phyloP scores from a whole-genome alignment of 2,888 invertebrate genomes.

The Plemyria rubiginata region DNA sequence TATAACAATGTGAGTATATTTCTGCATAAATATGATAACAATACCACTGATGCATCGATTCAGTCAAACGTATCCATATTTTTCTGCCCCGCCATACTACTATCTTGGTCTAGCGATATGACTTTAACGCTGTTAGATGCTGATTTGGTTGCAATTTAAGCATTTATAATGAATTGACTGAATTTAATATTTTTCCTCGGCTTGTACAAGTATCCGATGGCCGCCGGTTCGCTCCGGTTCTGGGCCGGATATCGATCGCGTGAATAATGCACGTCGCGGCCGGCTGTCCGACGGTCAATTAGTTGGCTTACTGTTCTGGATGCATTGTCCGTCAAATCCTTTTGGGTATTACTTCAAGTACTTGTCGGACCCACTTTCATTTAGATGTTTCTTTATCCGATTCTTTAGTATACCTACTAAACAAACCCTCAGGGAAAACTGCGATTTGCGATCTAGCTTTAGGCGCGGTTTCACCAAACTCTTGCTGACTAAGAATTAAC shows the following conservation, averaged over 20 bases:
- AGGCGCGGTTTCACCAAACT: too few species aligned
- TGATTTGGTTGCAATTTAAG: neutral
- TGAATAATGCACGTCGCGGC: slow-evolving; percentile 50
- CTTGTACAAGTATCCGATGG: slow-evolving; percentile 2
- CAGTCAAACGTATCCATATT: too few species aligned
- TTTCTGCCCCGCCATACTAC: too few species aligned
- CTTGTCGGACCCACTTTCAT: slow-evolving; percentile 9
- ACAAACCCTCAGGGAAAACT: too few species aligned
- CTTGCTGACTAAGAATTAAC: too few species aligned
- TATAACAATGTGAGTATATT: neutral
- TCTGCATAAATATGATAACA: neutral
- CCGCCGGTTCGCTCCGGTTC: slow-evolving; percentile 6
- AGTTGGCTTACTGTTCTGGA: slow-evolving; percentile 35
- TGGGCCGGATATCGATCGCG: slow-evolving; percentile 40
- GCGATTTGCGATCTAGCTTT: too few species aligned
- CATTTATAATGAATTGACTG: neutral
- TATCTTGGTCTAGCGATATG: neutral
- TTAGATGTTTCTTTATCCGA: slow-evolving; percentile 2
- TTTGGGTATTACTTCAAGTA: slow-evolving; percentile 25
- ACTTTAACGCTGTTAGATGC: too few species aligned
- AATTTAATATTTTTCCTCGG: neutral
- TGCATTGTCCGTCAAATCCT: slow-evolving; percentile 38
- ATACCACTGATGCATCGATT: too few species aligned
- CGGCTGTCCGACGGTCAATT: slow-evolving; percentile 49
- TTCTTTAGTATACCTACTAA: too few species aligned